phyloP scores from a whole-genome alignment of 2,888 invertebrate species.

The Dinocampus coccinellae region DNA sequence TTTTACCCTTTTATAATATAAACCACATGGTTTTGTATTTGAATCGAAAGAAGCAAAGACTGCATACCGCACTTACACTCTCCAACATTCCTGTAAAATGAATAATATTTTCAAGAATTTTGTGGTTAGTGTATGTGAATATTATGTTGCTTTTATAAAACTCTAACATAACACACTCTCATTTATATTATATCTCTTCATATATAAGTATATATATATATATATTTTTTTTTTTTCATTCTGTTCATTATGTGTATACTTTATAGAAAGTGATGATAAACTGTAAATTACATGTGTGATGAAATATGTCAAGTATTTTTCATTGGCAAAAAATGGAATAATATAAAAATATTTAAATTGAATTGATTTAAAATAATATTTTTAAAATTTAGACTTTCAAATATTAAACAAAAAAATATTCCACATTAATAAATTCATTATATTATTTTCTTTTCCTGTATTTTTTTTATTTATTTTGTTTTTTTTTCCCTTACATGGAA shows the following conservation, averaged over 20 bases:
- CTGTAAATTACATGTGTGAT: neutral
- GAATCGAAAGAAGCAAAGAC: constrained; percentile 31
- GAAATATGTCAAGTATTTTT: too few species aligned
- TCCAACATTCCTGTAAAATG: constrained; percentile 30
- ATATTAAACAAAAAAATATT: neutral
- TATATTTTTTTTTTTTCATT: neutral
- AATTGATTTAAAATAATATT: constrained; percentile 21
- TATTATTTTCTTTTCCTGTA: neutral
- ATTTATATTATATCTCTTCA: neutral
- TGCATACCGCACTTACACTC: constrained; percentile 13
- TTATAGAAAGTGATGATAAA: too few species aligned
- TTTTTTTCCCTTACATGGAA: neutral
- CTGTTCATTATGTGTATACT: neutral
- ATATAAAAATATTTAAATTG: neutral
- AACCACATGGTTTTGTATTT: constrained; percentile 11
- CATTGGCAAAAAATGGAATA: neutral
- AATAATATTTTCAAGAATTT: constrained; percentile 14
- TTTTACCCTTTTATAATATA: constrained; percentile 22
- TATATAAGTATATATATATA: neutral
- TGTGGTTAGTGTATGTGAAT: constrained; percentile 3
- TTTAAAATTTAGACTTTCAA: too few species aligned
- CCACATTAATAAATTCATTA: neutral
- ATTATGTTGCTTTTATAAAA: neutral
- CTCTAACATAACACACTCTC: constrained; percentile 4
- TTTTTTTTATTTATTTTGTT: too few species aligned